Evolutionary conservation across 37 sponge, comb jelly and placozoan genomes (phyloP), one percentile per base, ranked within the genome.

Genomic region (Oscarella lobularis): DNA sequence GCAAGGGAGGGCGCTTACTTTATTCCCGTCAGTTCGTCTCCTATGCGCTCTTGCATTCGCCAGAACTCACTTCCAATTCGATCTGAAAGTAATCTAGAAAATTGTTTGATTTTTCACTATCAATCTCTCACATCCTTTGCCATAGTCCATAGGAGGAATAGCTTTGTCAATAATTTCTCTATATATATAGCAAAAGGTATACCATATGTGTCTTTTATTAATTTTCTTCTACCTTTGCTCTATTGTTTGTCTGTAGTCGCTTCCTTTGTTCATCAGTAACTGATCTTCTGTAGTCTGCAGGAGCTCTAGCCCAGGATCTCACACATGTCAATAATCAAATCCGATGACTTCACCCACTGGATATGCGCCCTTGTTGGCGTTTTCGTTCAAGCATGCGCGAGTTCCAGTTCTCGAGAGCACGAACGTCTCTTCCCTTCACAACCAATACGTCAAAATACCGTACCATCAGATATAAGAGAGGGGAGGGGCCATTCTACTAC

Each of bases 1-100:
- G n/a, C n/a, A n/a, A n/a, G 38, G 29, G 31, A n/a, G n/a, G n/a
- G n/a, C n/a, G n/a, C 85, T 81, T 75, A 94, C 95, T 77, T 84
- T 27, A 96, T 85, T 0, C 93, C 90, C 67, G 85, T 87, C 33
- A 76, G 71, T 0, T 75, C 77, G 55, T 82, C 78, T 1, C 98
- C 98, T 29, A 96, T 36, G 33, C 75, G 79, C 36, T 78, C 88
- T 0, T 60, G 84, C 76, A 85, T 90, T 36, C 82, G 82, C 90
- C 88, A 96, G 74, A 96, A 96, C 81, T 96, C 93, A 81, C 92
- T 85, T 0, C 92, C 92, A 1, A 85, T 86, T 36, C 84, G 85
- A 78, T 75, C 95, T 94, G 79, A 0, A 34, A 1, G 68, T 65
- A 65, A 41, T 67, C 40, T 66, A 6, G 27, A 29, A 33, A 36